Percentiles rank a stretch among this genome's conserved stretches.
Evolutionary conservation across 2,888 invertebrate genomes (phyloP).

Genomic region (Rotaria socialis): DNA sequence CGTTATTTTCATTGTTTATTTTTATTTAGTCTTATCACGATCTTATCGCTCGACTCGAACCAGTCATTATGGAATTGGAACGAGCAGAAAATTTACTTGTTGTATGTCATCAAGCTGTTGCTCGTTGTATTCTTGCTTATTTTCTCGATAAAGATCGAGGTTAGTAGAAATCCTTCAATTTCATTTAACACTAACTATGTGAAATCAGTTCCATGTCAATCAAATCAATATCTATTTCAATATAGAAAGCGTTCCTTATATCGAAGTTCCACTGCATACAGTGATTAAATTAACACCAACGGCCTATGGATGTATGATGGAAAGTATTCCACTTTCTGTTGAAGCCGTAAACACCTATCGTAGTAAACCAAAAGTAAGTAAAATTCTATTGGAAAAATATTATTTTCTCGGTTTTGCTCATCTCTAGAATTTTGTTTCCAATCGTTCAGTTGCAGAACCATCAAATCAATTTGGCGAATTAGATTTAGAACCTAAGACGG

Average conservation of each 20-base stretch:
- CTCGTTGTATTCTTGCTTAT: constrained; percentile 75
- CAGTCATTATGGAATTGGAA: constrained; percentile 70
- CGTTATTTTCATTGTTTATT: neutral
- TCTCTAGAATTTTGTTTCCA: constrained; percentile 39
- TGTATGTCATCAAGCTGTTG: constrained; percentile 83
- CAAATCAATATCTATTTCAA: too few relatives aligned
- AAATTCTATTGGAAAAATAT: too few relatives aligned
- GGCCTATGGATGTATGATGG: constrained; percentile 82
- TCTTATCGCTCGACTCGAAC: constrained; percentile 79
- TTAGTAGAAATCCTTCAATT: constrained; percentile 54
- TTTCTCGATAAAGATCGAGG: constrained; percentile 79
- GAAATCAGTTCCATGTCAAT: neutral
- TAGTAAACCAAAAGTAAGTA: constrained; percentile 50
- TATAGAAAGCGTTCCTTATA: constrained; percentile 60
- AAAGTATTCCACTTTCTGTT: constrained; percentile 77
- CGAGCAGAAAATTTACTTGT: constrained; percentile 59
- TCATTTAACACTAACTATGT: neutral
- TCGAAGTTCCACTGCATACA: constrained; percentile 68
- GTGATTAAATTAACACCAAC: constrained; percentile 80
- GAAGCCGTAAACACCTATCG: constrained; percentile 83
- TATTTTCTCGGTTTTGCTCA: neutral
- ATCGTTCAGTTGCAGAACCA: constrained; percentile 38
- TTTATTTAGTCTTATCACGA: constrained; percentile 77
- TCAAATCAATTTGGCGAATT: neutral
- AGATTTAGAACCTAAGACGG: neutral